Evolutionary conservation across 2,888 invertebrate genomes (phyloP).

Genomic region (Zaprionus lineosus): DNA sequence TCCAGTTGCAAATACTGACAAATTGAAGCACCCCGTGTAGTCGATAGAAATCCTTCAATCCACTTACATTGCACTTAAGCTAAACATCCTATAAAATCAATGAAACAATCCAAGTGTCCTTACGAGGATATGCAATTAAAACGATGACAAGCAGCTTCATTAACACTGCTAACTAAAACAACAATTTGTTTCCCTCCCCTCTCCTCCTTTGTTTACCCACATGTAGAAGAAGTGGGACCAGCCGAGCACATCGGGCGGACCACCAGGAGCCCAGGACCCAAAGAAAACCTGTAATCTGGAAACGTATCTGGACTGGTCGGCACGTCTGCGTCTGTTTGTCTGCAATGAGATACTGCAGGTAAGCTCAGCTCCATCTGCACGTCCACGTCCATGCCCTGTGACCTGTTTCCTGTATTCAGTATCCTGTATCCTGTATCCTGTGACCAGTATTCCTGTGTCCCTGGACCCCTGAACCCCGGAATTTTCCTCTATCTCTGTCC

Average conservation of each 20-base stretch:
- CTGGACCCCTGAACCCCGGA: too few species aligned
- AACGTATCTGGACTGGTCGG: conserved; percentile 83
- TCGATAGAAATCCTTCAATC: not conserved
- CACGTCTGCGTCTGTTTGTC: conserved; percentile 82
- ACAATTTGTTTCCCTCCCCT: conserved; percentile 81
- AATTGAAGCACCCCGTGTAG: not conserved
- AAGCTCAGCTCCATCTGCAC: conserved; percentile 35
- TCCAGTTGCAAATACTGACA: too few species aligned
- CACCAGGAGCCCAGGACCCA: conserved; percentile 70
- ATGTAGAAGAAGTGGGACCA: conserved; percentile 61
- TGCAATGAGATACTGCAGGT: conserved; percentile 83
- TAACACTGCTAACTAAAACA: conserved; percentile 73
- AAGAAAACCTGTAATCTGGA: conserved; percentile 83
- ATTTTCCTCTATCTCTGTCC: too few species aligned
- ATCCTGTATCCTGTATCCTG: too few species aligned
- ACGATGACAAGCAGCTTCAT: conserved; percentile 41
- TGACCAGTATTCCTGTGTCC: too few species aligned
- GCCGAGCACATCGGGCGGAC: conserved; percentile 69
- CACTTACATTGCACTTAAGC: not conserved
- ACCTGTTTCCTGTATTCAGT: too few species aligned
- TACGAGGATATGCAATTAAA: conserved; percentile 39
- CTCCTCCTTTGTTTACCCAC: conserved; percentile 69
- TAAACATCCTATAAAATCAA: not conserved
- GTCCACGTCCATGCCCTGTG: too few species aligned
- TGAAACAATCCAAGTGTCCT: too few species aligned